Evolutionary conservation across 2,113 vertebrate genomes (phyloP).

Genomic region (Ia io): DNA sequence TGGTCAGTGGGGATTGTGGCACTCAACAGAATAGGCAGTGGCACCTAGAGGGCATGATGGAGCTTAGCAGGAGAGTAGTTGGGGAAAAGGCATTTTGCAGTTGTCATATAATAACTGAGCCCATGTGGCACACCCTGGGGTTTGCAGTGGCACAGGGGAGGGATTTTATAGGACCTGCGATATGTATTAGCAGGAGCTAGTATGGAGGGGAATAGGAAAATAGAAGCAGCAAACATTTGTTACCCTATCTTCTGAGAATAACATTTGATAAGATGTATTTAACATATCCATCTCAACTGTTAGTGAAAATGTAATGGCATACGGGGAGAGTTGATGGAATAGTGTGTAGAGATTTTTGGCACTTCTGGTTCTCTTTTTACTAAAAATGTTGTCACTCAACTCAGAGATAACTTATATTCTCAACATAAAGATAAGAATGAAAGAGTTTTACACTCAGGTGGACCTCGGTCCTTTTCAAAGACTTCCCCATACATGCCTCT

Average conservation of each 20-base stretch:
- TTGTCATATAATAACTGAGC: neutral
- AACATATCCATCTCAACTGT: neutral
- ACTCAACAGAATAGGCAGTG: neutral
- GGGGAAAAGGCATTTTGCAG: neutral
- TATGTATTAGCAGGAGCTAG: neutral
- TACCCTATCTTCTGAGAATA: neutral
- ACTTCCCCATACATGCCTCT: neutral
- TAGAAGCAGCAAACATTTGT: neutral
- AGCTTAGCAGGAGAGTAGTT: neutral
- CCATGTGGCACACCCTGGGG: neutral
- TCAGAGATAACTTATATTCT: neutral
- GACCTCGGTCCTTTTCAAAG: neutral
- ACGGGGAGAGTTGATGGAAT: neutral
- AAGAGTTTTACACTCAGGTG: neutral
- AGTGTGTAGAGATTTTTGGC: neutral
- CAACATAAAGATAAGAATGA: neutral
- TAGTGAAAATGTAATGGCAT: neutral
- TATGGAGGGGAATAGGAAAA: neutral
- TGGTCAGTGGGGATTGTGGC: neutral
- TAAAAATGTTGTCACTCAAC: neutral
- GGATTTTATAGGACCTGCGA: neutral
- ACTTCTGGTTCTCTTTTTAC: neutral
- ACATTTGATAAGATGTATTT: neutral
- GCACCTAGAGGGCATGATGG: neutral
- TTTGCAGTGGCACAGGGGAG: neutral